Evolutionary conservation across 2,113 vertebrate species (phyloP).

Genomic region (Emydocephalus ijimae): DNA sequence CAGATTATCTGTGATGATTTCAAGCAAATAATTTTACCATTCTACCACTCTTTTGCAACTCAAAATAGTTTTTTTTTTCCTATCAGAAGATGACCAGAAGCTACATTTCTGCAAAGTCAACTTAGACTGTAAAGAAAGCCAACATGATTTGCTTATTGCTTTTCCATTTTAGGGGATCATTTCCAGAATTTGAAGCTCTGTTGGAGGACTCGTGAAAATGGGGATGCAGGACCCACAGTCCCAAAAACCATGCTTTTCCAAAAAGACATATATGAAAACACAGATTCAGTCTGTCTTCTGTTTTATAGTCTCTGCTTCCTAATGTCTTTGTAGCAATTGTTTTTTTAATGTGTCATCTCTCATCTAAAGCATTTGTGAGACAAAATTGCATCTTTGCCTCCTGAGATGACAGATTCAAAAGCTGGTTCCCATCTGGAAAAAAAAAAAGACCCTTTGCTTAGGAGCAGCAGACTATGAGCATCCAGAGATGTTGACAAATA

Average conservation of each 20-base stretch:
- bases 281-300: neutral
- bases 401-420: neutral
- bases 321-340: neutral
- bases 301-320: neutral
- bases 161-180: neutral
- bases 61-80: neutral
- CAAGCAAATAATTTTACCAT: neutral
- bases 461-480: neutral
- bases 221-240: neutral
- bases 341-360: conserved; percentile 1
- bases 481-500: neutral
- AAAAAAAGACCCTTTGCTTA: conserved; percentile 9
- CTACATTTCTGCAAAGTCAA: neutral
- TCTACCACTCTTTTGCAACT: neutral
- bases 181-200: neutral
- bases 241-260: neutral
- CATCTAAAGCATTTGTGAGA: neutral
- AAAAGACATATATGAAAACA: neutral
- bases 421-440: conserved; percentile 1
- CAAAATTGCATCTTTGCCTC: conserved; percentile 16
- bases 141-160: neutral
- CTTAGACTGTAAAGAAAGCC: neutral
- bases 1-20: neutral
- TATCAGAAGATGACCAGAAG: neutral
- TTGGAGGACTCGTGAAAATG: neutral